Conservation (phyloP, 2,888 invertebrate species). For the Sipunculus nudus region DNA sequence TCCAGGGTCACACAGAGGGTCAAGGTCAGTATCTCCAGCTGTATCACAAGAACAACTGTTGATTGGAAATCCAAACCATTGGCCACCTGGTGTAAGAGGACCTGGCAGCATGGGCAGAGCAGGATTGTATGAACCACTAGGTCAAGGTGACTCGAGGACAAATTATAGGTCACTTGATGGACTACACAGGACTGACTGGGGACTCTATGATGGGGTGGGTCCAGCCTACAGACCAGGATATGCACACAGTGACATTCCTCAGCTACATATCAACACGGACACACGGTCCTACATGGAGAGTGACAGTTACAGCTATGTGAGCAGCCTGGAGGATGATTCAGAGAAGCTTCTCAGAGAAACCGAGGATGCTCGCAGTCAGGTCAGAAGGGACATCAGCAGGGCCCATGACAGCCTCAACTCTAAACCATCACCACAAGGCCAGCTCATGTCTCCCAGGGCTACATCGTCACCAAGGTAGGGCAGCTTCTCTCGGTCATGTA, state of each 20-base stretch:
- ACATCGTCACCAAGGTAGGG: too few relatives aligned
- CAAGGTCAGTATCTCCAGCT: conserved; percentile 13
- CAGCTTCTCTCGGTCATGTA: too few relatives aligned
- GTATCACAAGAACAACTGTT: background rate
- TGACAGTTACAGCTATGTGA: conserved; percentile 8
- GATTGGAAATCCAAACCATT: background rate
- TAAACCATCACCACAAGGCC: too few relatives aligned
- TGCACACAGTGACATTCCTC: background rate
- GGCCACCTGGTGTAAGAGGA: background rate
- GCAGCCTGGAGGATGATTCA: conserved; percentile 29
- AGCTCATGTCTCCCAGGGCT: too few relatives aligned
- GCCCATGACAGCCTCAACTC: conserved; percentile 24
- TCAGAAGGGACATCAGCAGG: conserved; percentile 23
- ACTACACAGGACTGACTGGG: too few relatives aligned
- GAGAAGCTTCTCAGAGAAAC: conserved; percentile 28
- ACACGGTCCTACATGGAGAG: conserved; percentile 1
- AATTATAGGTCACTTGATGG: too few relatives aligned
- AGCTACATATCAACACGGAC: background rate
- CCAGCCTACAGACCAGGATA: too few relatives aligned
- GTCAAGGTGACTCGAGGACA: too few relatives aligned
- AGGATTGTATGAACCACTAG: background rate
- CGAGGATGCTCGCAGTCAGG: conserved; percentile 21
- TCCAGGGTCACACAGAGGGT: conserved; percentile 2
- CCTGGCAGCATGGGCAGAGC: background rate
- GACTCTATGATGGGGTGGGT: too few relatives aligned